Conservation (phyloP, 2,888 invertebrate genomes). For the Bembecia ichneumoniformis region DNA sequence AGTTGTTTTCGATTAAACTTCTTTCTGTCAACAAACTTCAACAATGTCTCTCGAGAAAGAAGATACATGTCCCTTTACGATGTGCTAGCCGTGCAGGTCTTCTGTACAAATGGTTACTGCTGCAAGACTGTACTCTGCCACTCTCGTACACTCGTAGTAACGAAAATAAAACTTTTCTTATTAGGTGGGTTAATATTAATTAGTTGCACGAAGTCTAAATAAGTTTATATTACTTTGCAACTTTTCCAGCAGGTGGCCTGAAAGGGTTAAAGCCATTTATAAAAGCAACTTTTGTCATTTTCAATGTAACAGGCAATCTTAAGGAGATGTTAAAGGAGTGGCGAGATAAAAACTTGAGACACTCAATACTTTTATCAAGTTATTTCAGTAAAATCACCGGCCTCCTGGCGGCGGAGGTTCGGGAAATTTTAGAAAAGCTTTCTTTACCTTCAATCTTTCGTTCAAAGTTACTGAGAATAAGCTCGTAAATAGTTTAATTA, state of each 20-base stretch:
- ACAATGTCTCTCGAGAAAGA: too few relatives aligned
- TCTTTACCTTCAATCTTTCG: background rate
- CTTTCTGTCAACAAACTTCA: too few relatives aligned
- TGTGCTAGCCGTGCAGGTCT: too few relatives aligned
- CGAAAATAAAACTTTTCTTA: background rate
- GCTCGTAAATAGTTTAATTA: too few relatives aligned
- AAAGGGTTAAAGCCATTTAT: background rate
- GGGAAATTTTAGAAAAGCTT: constrained; percentile 3
- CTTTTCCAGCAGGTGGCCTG: background rate
- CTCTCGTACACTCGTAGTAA: background rate
- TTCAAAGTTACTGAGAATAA: too few relatives aligned
- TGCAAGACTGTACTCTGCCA: background rate
- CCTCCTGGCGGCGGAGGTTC: constrained; percentile 13
- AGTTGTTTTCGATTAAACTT: too few relatives aligned
- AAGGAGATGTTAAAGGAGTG: constrained; percentile 17
- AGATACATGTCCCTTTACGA: too few relatives aligned
- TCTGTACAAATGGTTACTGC: too few relatives aligned
- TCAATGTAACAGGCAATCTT: background rate
- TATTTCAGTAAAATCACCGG: background rate
- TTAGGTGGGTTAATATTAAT: too few relatives aligned
- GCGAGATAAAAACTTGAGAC: constrained; percentile 24
- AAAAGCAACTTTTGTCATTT: background rate
- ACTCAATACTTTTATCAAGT: constrained; percentile 25
- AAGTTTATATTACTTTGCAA: background rate
- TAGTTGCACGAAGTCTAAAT: too few relatives aligned